These are phyloP conservation scores for Periphyllus acericola DNA, from an alignment of 2,888 invertebrate species.

Conservation along the genomic window DNA sequence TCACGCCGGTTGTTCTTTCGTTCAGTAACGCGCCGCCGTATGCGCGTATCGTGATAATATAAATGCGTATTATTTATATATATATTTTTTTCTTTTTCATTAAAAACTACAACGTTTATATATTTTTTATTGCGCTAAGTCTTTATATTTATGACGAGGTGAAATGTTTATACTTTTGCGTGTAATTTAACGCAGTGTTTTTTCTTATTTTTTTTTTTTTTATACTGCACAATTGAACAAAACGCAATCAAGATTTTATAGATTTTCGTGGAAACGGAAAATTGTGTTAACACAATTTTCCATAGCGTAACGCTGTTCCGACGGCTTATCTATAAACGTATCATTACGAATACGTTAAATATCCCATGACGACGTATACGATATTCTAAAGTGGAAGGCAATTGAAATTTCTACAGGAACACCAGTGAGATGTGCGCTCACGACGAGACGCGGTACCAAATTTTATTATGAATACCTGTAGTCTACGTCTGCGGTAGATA, in stretches of 20 bases:
- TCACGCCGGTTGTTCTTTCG: neutral
- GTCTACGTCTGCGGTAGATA: too few species aligned
- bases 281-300: neutral
- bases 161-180: neutral
- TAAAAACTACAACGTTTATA: conserved; percentile 8
- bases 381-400: neutral
- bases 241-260: conserved; percentile 28
- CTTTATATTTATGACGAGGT: conserved; percentile 7
- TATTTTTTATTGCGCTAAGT: conserved; percentile 12
- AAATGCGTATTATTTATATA: neutral
- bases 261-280: neutral
- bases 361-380: neutral
- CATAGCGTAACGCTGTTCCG: neutral
- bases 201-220: neutral
- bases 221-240: neutral
- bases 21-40: neutral
- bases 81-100: conserved; percentile 1
- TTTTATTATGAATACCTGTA: too few species aligned
- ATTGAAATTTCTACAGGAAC: neutral
- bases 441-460: neutral
- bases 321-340: neutral
- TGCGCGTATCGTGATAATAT: neutral
- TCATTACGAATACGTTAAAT: neutral
- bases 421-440: too few species aligned
- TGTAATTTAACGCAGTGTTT: neutral